Evolutionary conservation across 2,113 vertebrate species (phyloP), one percentile per base, ranked within the genome.

Genomic region (Dicrurus megarhynchus): DNA sequence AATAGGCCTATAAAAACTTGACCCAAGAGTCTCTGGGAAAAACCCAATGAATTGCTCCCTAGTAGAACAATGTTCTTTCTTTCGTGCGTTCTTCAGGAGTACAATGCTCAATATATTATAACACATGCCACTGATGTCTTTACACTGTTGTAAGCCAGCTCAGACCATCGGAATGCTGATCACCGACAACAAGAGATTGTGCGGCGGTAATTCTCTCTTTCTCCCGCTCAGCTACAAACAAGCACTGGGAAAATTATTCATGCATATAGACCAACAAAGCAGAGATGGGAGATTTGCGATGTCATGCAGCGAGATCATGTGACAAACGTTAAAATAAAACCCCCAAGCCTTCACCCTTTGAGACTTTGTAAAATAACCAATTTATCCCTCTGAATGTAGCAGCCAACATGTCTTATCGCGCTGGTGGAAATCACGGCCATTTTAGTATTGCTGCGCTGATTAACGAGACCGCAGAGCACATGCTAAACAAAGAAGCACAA

Each of bases 21-120:
- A 99, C 99, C 99, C 98, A 97, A 98, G 98, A 99, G 99, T 98
- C 99, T 99, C 99, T 99, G 99, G 99, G 99, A 99, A 99, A 99
- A 99, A 99, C 97, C 98, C 97, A 95, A 98, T 99, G 99, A 99
- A 99, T 99, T 96, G 98, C 98, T 98, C 97, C 98, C 98, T 99
- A 97, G 99, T 99, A 98, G 98, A 98, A 98, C 98, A 97, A 98
- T 98, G 98, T 97, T 98, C 98, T 98, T 98, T 98, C 98, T 98
- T 98, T 97, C 98, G 98, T 97, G 96, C 76, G 98, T 98, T 98
- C 98, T 98, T 98, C 98, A 97, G 86, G 85, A 97, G 97, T 97
- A 99, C 99, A 99, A 99, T 98, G 98, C 97, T 98, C 98, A 98
- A 97, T 98, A 98, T 98, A 98, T 99, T 98, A 98, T 98, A 99